Percentiles rank a stretch among this genome's conserved stretches.
Evolutionary conservation across 2,888 invertebrate genomes (phyloP).

Genomic region (Eucera pruinosa): DNA sequence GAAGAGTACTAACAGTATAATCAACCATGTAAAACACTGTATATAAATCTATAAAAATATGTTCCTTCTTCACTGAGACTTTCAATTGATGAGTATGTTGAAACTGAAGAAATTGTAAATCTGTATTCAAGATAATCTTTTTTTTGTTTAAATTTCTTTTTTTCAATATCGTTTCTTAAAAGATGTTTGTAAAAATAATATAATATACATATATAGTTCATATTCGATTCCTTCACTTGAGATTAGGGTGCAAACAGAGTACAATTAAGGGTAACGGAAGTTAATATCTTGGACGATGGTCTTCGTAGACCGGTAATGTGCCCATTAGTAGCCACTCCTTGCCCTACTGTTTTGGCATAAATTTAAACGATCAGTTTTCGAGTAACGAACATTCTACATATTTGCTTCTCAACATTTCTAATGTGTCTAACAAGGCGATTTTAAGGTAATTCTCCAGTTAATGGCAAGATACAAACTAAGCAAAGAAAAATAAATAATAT

Average conservation of each 20-base stretch:
- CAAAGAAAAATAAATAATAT: not conserved
- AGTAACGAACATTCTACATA: no score
- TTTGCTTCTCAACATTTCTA: no score
- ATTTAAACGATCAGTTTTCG: no score
- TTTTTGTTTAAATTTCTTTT: not conserved
- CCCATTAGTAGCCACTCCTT: conserved; percentile 70
- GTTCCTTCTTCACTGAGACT: no score
- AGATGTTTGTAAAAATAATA: not conserved
- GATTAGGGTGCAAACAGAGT: conserved; percentile 28
- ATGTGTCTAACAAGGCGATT: no score
- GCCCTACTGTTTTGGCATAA: conserved; percentile 29
- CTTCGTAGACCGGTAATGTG: conserved; percentile 63
- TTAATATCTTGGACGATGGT: conserved; percentile 51
- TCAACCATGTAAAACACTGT: no score
- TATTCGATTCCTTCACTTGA: conserved; percentile 1
- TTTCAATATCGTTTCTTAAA: not conserved
- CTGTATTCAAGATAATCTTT: not conserved
- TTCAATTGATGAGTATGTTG: no score
- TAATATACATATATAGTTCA: no score
- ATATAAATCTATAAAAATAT: no score
- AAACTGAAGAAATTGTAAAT: not conserved
- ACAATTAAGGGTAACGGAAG: conserved; percentile 66
- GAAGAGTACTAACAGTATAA: no score
- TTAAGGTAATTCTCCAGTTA: no score
- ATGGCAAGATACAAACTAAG: not conserved